Conservation (phyloP, 2,797 vertebrate species). For the Onychomys torridus region DNA sequence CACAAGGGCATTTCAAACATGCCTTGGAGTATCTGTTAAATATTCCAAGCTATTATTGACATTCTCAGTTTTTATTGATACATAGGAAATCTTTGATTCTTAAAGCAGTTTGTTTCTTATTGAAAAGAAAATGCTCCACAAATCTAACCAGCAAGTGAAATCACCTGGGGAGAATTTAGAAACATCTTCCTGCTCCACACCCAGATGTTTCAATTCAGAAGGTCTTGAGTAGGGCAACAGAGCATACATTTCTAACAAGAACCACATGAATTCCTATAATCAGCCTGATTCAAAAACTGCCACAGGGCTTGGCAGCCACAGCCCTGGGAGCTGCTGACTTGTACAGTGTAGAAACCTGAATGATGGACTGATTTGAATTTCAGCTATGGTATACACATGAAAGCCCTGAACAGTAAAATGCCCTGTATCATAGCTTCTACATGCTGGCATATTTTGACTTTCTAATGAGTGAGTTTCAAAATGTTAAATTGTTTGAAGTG, state of each 20-base stretch:
- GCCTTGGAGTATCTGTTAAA: constrained; percentile 40
- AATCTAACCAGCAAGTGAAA: constrained; percentile 59
- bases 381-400: constrained; percentile 48
- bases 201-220: constrained; percentile 78
- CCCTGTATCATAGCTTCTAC: constrained; percentile 74
- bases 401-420: constrained; percentile 74
- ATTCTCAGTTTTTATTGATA: constrained; percentile 57
- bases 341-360: constrained; percentile 60
- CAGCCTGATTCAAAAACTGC: constrained; percentile 59
- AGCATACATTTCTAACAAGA: constrained; percentile 49
- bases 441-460: constrained; percentile 83
- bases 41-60: constrained; percentile 41
- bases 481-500: constrained; percentile 76
- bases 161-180: constrained; percentile 70
- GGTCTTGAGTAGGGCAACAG: constrained; percentile 61
- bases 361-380: constrained; percentile 73
- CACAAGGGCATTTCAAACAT: background rate
- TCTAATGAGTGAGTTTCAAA: constrained; percentile 77
- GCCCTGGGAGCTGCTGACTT: constrained; percentile 16
- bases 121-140: constrained; percentile 56
- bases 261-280: constrained; percentile 70
- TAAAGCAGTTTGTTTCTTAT: constrained; percentile 64
- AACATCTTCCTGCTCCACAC: background rate
- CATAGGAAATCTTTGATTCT: constrained; percentile 68
- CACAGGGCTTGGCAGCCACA: background rate